Base-by-base conservation (phyloP, 2,113 vertebrate species). In the Aptenodytes patagonicus region DNA sequence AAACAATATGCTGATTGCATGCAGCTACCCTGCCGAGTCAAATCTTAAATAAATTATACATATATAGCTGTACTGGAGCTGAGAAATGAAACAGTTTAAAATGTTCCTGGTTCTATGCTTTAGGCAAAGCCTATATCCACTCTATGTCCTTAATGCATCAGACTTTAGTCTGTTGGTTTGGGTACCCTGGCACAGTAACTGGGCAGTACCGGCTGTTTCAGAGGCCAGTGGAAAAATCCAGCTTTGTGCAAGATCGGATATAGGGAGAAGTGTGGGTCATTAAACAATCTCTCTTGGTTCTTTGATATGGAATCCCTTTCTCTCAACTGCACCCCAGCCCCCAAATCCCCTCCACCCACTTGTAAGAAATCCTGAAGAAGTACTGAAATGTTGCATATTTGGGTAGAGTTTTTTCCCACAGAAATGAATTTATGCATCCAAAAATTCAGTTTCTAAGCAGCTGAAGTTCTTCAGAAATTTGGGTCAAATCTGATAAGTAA, bases 11-110 rank as follows among this genome's bases (percentile, higher is more conserved):
- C 91, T 94, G 96, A 97, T 97, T 97, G 94, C 91, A 90, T 92
- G 87, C 75, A 66, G 84, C 94, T 88, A 95, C 91, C 97, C 97
- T 86, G 91, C 91, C 5, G 94, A 97, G 97, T 94, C 84, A 97
- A 96, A 95, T 93, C 92, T 96, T 96, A 95, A 95, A 96, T 94
- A 95, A 97, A 97, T 97, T 97, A 97, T 92, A 97, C 93, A 83
- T 91, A 77, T 81, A 52, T 89, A 76, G 77, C 83, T 89, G 73
- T 93, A 46, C 55, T 90, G 64, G 38, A 83, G 71, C 89, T 75
- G 78, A 91, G 93, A 90, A 97, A 93, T 90, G 89, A 96, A 81
- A 82, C 94, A 47, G 87, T 91, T 75, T 86, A 81, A 96, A 96
- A 90, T 78, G 87, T 71, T 93, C 58, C 71, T 94, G 54, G 54